Base-by-base conservation (phyloP, 2,888 invertebrate genomes). In the Drosophila nr. perissopoda region DNA sequence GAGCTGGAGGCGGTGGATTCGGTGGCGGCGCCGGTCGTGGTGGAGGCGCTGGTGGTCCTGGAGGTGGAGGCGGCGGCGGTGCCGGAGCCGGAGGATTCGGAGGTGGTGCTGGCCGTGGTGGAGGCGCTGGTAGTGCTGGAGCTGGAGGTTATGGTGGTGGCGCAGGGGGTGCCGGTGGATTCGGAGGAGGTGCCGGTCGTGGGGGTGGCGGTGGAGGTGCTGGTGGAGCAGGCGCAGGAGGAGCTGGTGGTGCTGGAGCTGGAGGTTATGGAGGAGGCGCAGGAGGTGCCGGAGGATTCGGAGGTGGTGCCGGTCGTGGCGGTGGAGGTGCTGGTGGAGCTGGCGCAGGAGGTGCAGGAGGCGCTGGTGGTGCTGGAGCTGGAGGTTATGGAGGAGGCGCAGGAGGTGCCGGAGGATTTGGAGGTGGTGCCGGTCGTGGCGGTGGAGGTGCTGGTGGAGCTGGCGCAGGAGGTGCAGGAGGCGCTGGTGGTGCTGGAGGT, bases 81-180 rank as follows among this genome's bases (percentile, higher is more conserved):
- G 36, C 16, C 36, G 36, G 36, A 2, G 16, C 36, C 16, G 36
- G 36, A 7, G 36, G 36, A 16, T 36, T 36, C 7, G 73, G 67
- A 8, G 73, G 69, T 6, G 59, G 36, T 2, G 75, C 62, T 7
- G 57, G 61, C 13, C 78, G 78, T 1, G 87, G 82, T 2, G 83
- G 69, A 0, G 69, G 60, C 1, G 79, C 68, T 0, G 69, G 78
- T 4, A 62, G 67, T 0, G 77, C 54, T 1, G 80, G 69, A 2
- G 64, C 36, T 16, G 38, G 38, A 38, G 38, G 38, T 4, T 18
- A 2, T 2, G 38, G 38, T 2, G 38, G 38, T 0, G 60, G 40
- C 0, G 38, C 51, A 0, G 62, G 62, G 2, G 60, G 62, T 4
- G 61, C 33, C 8, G 61, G 53, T 0, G 61, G 31, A 29, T 29